Base-by-base conservation (phyloP, 2,797 vertebrate species). In the Hemitrygon akajei region DNA sequence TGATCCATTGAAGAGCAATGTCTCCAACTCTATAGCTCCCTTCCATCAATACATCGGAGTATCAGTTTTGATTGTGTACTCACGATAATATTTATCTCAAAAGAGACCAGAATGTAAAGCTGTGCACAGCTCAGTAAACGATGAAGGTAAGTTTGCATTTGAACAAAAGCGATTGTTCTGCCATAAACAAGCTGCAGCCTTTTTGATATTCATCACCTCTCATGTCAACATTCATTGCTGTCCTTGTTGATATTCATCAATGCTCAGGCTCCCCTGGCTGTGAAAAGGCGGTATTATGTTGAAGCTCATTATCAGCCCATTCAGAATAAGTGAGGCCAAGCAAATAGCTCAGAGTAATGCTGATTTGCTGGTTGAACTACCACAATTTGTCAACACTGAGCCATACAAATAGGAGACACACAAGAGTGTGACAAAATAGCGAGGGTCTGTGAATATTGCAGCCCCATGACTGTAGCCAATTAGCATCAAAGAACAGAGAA, bases 301-400 rank as follows among this genome's bases (percentile, higher is more conserved):
- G 95, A 95, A 95, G 95, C 95, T 97, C 96, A 97, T 97, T 97
- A 97, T 97, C 96, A 95, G 95, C 96, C 97, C 95, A 96, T 95
- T 97, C 96, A 97, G 95, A 93, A 96, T 96, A 95, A 95, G 95
- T 95, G 95, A 96, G 94, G 93, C 94, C 96, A 94, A 95, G 96
- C 96, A 96, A 97, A 96, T 97, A 95, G 96, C 95, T 95, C 95
- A 94, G 94, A 96, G 95, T 94, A 95, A 95, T 94, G 95, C 94
- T 96, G 96, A 97, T 96, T 96, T 95, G 95, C 95, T n/a, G 95
- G 96, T 96, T 96, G 96, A 97, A 97, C 97, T 96, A 95, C 96
- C 95, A 96, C 97, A 97, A 98, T 97, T 97, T 97, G 97, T 97
- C 97, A 97, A 96, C 96, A 96, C 97, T 97, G 97, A 96, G 96